Evolutionary conservation across 2,797 vertebrate genomes (phyloP), one percentile per base, ranked within the genome.

Genomic region (Dryobates pubescens): DNA sequence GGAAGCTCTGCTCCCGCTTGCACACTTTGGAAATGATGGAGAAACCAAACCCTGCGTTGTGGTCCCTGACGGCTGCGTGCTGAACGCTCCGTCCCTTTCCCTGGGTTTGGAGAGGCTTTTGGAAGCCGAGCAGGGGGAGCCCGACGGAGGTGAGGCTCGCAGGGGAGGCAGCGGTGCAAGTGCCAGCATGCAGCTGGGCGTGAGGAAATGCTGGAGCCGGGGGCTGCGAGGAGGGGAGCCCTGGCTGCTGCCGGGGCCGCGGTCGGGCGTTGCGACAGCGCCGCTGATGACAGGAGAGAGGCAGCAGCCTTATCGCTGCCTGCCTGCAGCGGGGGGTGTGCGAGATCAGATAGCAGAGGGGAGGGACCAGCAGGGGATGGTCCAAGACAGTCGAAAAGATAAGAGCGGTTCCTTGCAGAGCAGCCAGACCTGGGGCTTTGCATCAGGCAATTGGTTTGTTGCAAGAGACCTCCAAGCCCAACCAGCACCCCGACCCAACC

Each of bases 291-390:
- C 54, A 23, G 84, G 86, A 87, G 65, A 86, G 75, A 59, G 6
- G 1, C 16, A 17, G 41, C 41, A 43, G 41, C 41, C 41, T 59
- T 90, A 91, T 90, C 83, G 2, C 86, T 53, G 84, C 69, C 38
- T 94, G 92, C 94, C 88, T 82, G 90, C 90, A 16, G 68, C 7
- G 7, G 4, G 30, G 70, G 64, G 54, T 80, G 86, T 84, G 91
- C 93, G 92, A 94, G 86, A 96, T 91, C 96, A 83, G 95, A 94
- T 92, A 85, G 22, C 38, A 27, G 83, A 77, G 70, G 76, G 82
- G 83, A 95, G 90, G 84, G 43, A 87, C 59, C 47, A 38, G 22
- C 53, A 3, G 57, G 75, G 29, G 58, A 88, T 0, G 4, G 29
- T 78, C 88, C 91, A 94, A 59, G 2, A 36, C 72, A 51, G 58